Percentiles rank a stretch among this genome's conserved stretches.
Conservation (phyloP, 1,140 invertebrate genomes). For the Zaprionus lachaisei region DNA sequence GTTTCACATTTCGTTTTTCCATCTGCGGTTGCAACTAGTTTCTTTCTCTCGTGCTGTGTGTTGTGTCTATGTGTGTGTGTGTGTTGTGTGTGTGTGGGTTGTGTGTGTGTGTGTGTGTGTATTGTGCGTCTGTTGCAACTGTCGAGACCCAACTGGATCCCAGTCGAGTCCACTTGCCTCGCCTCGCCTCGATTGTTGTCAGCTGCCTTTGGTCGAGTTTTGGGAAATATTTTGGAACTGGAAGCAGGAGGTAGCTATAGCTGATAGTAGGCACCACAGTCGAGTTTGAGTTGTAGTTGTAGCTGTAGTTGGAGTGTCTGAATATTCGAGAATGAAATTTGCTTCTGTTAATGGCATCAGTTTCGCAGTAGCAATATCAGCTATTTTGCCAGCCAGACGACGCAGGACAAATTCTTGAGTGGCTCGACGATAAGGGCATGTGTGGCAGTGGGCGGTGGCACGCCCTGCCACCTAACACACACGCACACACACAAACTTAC, state of each 20-base stretch:
- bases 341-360: constrained; percentile 53
- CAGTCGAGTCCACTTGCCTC: not conserved
- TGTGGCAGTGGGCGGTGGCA: constrained; percentile 24
- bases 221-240: not conserved
- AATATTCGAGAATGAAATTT: constrained; percentile 75
- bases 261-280: not conserved
- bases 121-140: constrained; percentile 47
- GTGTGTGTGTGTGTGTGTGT: too few species aligned
- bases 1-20: constrained; percentile 18
- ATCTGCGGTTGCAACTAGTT: constrained; percentile 29
- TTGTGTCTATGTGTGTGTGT: too few species aligned
- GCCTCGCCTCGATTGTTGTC: not conserved
- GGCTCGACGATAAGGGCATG: constrained; percentile 17
- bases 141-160: constrained; percentile 19
- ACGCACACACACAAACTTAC: not conserved
- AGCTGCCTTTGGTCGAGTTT: not conserved
- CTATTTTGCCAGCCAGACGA: constrained; percentile 31
- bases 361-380: constrained; percentile 50
- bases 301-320: constrained; percentile 56
- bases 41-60: not conserved
- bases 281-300: not conserved
- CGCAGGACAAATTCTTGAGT: constrained; percentile 52
- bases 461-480: not conserved
- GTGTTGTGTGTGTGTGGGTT: too few species aligned
- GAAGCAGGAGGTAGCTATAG: not conserved